Base-by-base conservation (phyloP, 2,797 vertebrate species). In the Todus mexicanus region DNA sequence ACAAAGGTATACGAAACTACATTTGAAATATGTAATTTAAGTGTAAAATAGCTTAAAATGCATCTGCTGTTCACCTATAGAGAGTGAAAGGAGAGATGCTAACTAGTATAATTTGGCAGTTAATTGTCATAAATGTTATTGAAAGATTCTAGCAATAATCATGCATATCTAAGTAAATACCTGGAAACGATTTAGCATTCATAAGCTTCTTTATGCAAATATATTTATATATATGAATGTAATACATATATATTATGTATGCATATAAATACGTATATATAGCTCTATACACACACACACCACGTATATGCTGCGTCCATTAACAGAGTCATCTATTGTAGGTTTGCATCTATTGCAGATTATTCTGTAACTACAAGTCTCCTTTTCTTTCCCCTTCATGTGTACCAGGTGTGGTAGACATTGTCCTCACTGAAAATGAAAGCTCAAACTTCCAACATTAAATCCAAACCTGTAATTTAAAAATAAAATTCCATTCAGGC, bases 31-130 rank as follows among this genome's bases (percentile, higher is more conserved):
- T 65, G 84, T 83, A 94, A 91, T 93, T 96, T 92, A 90, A 87
- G 90, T 89, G 79, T 84, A 94, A 92, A 94, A 91, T 57, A 81
- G 65, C 90, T 94, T 94, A 90, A 94, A 96, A 87, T 59, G 54
- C 64, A 91, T 68, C 82, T 94, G 54, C 69, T 93, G 53, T 89
- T 95, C 88, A 59, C n/a, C 72, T 63, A 83, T 43, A 91, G 83
- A 94, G 87, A 84, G 88, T 92, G 76, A 96, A 91, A 95, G 80
- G 82, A 97, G 91, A 96, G 87, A 90, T 3, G 19, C 76, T 96
- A 96, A 92, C 97, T 94, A 42, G 10, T 97, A 87, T 95, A 96
- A 96, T 95, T 95, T 88, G 84, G 65, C 63, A 79, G 48, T 87
- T 90, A 90, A 84, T 96, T 69, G 76, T 83, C 26, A 74, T 83